Evolutionary conservation across 2,888 invertebrate genomes (phyloP).

Genomic region (Linnaemya tessellans): DNA sequence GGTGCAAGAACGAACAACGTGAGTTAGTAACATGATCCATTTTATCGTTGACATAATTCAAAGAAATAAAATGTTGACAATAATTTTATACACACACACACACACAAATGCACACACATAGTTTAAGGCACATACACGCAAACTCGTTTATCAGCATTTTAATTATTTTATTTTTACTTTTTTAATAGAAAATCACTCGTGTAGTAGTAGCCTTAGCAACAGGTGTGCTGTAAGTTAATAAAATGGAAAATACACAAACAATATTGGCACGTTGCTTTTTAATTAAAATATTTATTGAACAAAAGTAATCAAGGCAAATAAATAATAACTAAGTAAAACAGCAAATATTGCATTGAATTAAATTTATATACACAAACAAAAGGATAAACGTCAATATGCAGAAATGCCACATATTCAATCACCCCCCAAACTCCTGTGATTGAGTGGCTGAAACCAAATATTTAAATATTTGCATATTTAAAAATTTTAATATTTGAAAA

Average conservation of each 20-base stretch:
- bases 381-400: neutral
- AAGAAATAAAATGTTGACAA: slow-evolving; percentile 7
- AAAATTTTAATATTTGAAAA: too few relatives aligned
- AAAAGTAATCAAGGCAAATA: slow-evolving; percentile 60
- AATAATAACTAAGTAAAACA: slow-evolving; percentile 32
- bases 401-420: neutral
- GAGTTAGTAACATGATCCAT: slow-evolving; percentile 55
- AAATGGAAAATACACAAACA: slow-evolving; percentile 30
- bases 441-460: neutral
- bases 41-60: slow-evolving; percentile 50
- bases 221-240: slow-evolving; percentile 59
- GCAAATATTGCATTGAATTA: neutral
- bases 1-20: slow-evolving; percentile 31
- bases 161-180: slow-evolving; percentile 61
- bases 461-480: too few relatives aligned
- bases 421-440: neutral
- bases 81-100: neutral
- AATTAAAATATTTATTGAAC: slow-evolving; percentile 67
- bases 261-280: slow-evolving; percentile 68
- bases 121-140: neutral
- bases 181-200: slow-evolving; percentile 65
- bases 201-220: slow-evolving; percentile 61
- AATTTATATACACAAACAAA: neutral
- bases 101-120: neutral
- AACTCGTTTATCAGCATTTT: slow-evolving; percentile 24